Percentiles rank a stretch among this genome's conserved stretches.
Conservation (phyloP, 2,113 vertebrate species). For the Apeltes quadracus region DNA sequence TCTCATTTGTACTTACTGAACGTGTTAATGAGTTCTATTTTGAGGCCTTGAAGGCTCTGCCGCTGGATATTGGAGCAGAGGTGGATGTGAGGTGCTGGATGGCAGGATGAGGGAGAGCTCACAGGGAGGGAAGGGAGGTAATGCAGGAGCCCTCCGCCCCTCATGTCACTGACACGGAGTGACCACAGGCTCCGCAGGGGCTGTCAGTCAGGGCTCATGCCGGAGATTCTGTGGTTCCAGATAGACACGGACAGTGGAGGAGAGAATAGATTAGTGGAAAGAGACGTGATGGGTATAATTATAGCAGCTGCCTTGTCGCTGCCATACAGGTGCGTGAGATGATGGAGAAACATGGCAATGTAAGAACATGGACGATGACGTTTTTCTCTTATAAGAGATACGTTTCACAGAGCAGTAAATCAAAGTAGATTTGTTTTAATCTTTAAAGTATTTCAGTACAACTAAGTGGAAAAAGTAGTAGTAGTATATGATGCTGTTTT, state of each 20-base stretch:
- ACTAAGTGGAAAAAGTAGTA: conserved; percentile 3
- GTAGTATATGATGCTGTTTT: neutral
- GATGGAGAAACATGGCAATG: conserved; percentile 44
- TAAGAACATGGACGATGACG: neutral
- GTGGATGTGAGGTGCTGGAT: conserved; percentile 73
- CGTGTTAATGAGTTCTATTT: conserved; percentile 88
- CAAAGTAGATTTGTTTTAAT: conserved; percentile 1
- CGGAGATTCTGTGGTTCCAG: conserved; percentile 69
- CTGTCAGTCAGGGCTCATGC: conserved; percentile 76
- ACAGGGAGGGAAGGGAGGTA: conserved; percentile 45
- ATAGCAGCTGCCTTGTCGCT: conserved; percentile 63
- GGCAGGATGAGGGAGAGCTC: conserved; percentile 58
- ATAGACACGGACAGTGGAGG: conserved; percentile 55
- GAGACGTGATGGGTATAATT: conserved; percentile 73
- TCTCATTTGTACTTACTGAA: conserved; percentile 86
- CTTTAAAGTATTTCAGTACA: neutral
- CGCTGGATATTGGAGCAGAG: conserved; percentile 75
- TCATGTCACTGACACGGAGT: conserved; percentile 66
- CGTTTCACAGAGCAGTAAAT: neutral
- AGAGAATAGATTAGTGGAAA: conserved; percentile 70
- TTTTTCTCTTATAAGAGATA: conserved; percentile 17
- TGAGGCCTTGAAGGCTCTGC: conserved; percentile 71
- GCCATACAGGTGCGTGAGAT: conserved; percentile 60
- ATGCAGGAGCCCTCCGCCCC: conserved; percentile 65
- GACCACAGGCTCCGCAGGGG: conserved; percentile 74